Conservation (phyloP, 2,113 vertebrate genomes). For the Lamprologus speciosus region DNA sequence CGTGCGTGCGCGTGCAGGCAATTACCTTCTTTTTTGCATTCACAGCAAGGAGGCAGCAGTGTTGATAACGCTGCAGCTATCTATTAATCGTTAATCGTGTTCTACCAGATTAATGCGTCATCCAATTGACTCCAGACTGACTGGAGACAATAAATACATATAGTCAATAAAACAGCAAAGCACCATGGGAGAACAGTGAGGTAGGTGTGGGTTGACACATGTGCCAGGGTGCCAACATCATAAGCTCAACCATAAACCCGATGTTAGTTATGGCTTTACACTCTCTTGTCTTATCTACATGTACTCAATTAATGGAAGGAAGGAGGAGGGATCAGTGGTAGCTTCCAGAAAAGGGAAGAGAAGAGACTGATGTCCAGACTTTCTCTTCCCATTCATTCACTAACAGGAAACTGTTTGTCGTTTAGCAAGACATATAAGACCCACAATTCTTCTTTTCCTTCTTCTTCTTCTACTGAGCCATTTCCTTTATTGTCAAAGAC, state of each 20-base stretch:
- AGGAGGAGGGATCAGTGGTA: not conserved
- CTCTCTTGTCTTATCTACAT: slow-evolving; percentile 20
- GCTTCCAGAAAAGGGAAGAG: not conserved
- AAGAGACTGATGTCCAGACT: not conserved
- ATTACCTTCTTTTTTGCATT: not conserved
- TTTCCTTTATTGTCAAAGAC: slow-evolving; percentile 52
- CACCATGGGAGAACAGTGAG: slow-evolving; percentile 26
- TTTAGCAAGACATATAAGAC: slow-evolving; percentile 9
- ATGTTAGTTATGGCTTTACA: slow-evolving; percentile 14
- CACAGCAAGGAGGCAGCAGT: not conserved
- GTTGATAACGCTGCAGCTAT: slow-evolving; percentile 54
- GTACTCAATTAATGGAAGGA: slow-evolving; percentile 26
- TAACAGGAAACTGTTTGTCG: slow-evolving; percentile 28
- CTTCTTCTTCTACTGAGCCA: not conserved
- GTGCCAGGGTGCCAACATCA: not conserved
- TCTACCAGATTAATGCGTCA: slow-evolving; percentile 64
- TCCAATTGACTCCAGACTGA: slow-evolving; percentile 75
- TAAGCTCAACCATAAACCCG: slow-evolving; percentile 1
- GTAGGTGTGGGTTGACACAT: not conserved
- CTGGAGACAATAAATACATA: slow-evolving; percentile 79
- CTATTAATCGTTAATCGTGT: slow-evolving; percentile 74
- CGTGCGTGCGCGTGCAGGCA: not conserved
- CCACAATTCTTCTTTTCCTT: slow-evolving; percentile 2
- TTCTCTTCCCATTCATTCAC: not conserved
- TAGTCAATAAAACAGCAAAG: slow-evolving; percentile 68